These are phyloP conservation scores for Pogonognathellus flavescens DNA, from an alignment of 1,140 invertebrate species.

Conservation along the genomic window DNA sequence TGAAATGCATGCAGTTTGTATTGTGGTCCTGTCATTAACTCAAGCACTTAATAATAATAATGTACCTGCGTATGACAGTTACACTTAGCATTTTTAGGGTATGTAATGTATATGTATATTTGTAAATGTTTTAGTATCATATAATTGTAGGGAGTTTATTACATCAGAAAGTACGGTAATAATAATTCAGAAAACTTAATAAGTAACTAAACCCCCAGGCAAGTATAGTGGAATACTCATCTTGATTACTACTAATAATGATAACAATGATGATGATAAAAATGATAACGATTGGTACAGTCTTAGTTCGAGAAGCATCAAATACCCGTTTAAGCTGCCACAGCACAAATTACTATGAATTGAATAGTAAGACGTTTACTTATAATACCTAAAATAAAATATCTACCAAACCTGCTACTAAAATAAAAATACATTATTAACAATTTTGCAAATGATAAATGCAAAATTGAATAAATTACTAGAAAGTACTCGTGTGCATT, in stretches of 20 bases:
- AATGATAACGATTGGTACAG: no score
- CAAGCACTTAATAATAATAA: slow-evolving; percentile 35
- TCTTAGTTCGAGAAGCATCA: no score
- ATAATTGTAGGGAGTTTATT: background rate
- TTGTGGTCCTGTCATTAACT: background rate
- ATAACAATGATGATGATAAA: no score
- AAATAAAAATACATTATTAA: background rate
- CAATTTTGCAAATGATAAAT: slow-evolving; percentile 22
- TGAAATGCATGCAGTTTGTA: background rate
- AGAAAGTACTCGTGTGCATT: no score
- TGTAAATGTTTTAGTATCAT: slow-evolving; percentile 20
- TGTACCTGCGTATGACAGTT: slow-evolving; percentile 32
- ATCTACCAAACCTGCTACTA: no score
- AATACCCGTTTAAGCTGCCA: no score
- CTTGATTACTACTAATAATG: no score
- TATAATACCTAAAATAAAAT: background rate
- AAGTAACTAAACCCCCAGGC: no score
- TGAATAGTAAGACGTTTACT: background rate
- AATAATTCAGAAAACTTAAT: no score
- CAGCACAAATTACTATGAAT: background rate
- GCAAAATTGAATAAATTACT: background rate
- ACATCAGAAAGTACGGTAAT: background rate
- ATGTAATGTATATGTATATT: background rate
- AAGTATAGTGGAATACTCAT: no score
- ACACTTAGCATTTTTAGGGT: background rate